phyloP scores from a whole-genome alignment of 2,888 invertebrate genomes.

The Ligdia adustata region DNA sequence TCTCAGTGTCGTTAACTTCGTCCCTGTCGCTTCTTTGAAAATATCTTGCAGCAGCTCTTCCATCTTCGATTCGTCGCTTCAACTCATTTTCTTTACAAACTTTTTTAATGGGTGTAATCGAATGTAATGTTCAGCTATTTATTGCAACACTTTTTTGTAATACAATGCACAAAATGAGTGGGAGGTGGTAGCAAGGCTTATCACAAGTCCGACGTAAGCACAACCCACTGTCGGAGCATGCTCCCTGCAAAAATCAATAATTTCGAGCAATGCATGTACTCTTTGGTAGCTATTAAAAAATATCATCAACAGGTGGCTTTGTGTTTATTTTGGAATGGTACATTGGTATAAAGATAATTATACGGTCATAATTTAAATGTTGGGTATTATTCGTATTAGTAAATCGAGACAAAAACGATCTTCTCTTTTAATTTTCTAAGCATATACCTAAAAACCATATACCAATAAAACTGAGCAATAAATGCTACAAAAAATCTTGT shows the following conservation, averaged over 20 bases:
- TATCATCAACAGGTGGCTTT: slow-evolving; percentile 61
- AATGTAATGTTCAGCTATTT: not conserved
- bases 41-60: slow-evolving; percentile 94
- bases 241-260: slow-evolving; percentile 77
- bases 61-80: slow-evolving; percentile 71
- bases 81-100: not conserved
- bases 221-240: slow-evolving; percentile 60
- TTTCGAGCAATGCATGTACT: slow-evolving; percentile 26
- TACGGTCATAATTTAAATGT: too few species aligned
- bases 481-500: too few species aligned
- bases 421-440: too few species aligned
- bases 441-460: too few species aligned
- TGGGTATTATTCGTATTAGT: too few species aligned
- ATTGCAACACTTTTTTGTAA: slow-evolving; percentile 2
- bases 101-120: too few species aligned
- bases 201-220: slow-evolving; percentile 51
- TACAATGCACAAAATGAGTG: slow-evolving; percentile 43
- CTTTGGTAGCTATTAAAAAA: slow-evolving; percentile 46
- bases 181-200: slow-evolving; percentile 61
- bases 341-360: too few species aligned
- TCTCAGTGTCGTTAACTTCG: slow-evolving; percentile 89
- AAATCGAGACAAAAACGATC: too few species aligned
- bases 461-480: too few species aligned
- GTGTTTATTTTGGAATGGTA: slow-evolving; percentile 14
- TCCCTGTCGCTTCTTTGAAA: slow-evolving; percentile 92